phyloP scores from a whole-genome alignment of 2,888 invertebrate genomes.

The Hypselothyrea guttata region DNA sequence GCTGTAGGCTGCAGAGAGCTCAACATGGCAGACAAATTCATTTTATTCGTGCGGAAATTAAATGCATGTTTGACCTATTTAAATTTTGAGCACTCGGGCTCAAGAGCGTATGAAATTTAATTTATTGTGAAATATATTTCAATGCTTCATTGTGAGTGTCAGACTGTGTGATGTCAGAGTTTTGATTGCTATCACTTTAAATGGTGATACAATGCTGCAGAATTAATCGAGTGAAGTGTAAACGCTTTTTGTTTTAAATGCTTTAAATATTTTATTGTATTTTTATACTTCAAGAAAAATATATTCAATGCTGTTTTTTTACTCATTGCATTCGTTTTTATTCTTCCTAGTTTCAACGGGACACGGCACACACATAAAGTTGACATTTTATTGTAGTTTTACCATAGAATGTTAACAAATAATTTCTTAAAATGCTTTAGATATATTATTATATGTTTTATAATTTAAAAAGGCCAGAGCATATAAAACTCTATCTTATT shows the following conservation, averaged over 20 bases:
- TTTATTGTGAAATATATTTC: slow-evolving; percentile 62
- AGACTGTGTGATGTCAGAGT: slow-evolving; percentile 13
- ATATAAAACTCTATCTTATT: no score
- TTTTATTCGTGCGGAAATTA: slow-evolving; percentile 73
- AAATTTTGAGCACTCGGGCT: slow-evolving; percentile 44
- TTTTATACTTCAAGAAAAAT: background rate
- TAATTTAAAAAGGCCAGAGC: no score
- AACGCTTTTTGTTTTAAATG: no score
- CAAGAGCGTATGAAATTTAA: slow-evolving; percentile 49
- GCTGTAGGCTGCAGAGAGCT: slow-evolving; percentile 38
- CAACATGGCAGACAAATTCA: slow-evolving; percentile 58
- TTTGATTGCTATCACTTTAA: slow-evolving; percentile 13
- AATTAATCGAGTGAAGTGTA: background rate
- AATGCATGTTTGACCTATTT: slow-evolving; percentile 77
- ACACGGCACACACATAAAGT: no score
- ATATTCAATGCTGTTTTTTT: no score
- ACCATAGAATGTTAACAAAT: no score
- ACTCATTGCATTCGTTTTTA: no score
- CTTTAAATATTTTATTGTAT: background rate
- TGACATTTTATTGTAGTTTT: no score
- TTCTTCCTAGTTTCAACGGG: no score
- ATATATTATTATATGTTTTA: no score
- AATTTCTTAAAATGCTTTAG: no score
- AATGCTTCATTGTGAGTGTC: slow-evolving; percentile 18
- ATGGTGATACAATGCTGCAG: slow-evolving; percentile 10